Evolutionary conservation across 2,797 vertebrate genomes (phyloP).

Genomic region (Scarus forsteni): DNA sequence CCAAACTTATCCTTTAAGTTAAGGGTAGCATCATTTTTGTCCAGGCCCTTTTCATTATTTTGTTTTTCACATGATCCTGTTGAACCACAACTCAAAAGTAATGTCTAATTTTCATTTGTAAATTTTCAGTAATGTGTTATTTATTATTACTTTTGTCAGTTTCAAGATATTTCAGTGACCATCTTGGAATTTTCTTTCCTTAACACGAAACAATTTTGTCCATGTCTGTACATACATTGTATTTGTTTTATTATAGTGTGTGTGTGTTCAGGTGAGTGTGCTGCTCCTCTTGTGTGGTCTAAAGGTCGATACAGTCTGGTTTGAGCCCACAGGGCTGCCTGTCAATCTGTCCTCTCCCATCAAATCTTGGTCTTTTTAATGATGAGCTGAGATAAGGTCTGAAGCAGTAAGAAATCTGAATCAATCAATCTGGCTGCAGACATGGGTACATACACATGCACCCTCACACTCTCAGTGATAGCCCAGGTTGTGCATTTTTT

Average conservation of each 20-base stretch:
- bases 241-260: background rate
- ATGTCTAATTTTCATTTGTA: no score
- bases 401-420: constrained; percentile 1
- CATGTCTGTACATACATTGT: no score
- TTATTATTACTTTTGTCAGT: no score
- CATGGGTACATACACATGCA: constrained; percentile 10
- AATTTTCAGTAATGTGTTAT: no score
- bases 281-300: constrained; percentile 20
- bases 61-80: no score
- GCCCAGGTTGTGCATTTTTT: background rate
- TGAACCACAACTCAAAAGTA: no score
- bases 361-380: constrained; percentile 50
- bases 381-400: constrained; percentile 25
- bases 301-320: constrained; percentile 31
- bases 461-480: background rate
- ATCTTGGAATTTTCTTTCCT: no score
- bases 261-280: constrained; percentile 20
- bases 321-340: constrained; percentile 42
- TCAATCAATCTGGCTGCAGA: constrained; percentile 7
- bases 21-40: no score
- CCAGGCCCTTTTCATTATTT: no score
- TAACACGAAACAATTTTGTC: no score
- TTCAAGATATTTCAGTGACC: no score
- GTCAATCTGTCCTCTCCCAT: constrained; percentile 49
- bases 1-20: no score